These are phyloP conservation scores for Ophonus ardosiacus DNA, from an alignment of 2,888 invertebrate genomes.

Conservation along the genomic window DNA sequence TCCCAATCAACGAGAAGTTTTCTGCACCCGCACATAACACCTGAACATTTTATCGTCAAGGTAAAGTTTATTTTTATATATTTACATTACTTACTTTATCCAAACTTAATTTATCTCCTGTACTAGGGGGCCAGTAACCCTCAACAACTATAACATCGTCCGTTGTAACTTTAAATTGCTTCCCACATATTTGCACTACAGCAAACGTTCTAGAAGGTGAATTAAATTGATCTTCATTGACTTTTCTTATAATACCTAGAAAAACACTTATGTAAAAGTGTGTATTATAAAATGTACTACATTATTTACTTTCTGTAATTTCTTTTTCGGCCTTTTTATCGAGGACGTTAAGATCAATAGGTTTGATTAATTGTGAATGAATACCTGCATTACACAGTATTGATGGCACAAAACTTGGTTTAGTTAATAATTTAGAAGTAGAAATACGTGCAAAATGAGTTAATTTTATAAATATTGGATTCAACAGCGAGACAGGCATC, in stretches of 20 bases:
- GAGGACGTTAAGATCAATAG: conserved; percentile 12
- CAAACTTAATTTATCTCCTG: conserved; percentile 87
- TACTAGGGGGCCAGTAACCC: conserved; percentile 89
- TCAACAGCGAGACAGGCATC: conserved; percentile 39
- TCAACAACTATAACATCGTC: conserved; percentile 91
- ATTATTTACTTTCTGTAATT: conserved; percentile 56
- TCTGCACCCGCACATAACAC: conserved; percentile 86
- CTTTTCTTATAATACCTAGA: conserved; percentile 79
- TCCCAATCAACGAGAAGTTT: conserved; percentile 90
- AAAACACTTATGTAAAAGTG: conserved; percentile 6
- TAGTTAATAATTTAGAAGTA: conserved; percentile 12
- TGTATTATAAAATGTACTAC: conserved; percentile 8
- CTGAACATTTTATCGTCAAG: conserved; percentile 69
- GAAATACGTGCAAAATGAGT: conserved; percentile 20
- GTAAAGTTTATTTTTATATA: not conserved
- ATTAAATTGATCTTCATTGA: conserved; percentile 80
- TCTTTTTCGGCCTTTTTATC: conserved; percentile 46
- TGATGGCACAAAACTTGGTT: conserved; percentile 8
- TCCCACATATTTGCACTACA: conserved; percentile 87
- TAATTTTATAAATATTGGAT: conserved; percentile 46
- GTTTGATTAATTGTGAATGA: conserved; percentile 41
- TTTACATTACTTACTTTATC: conserved; percentile 81
- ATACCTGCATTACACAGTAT: conserved; percentile 1
- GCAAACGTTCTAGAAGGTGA: conserved; percentile 85
- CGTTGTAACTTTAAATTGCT: conserved; percentile 90